Evolutionary conservation across 2,113 vertebrate genomes (phyloP).

Genomic region (Dermatemys mawii): DNA sequence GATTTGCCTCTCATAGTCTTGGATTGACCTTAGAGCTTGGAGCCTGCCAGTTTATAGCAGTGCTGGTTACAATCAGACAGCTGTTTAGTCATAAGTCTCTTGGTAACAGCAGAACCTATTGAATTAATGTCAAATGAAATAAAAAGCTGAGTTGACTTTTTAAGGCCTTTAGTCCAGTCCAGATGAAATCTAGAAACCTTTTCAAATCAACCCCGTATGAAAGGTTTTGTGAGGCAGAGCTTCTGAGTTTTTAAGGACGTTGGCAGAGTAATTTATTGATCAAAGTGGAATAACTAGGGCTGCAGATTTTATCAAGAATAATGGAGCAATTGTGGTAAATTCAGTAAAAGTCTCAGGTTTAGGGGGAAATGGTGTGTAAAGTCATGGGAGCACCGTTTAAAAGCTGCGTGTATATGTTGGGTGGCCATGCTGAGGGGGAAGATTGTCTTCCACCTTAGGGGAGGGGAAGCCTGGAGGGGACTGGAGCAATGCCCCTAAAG

Average conservation of each 20-base stretch:
- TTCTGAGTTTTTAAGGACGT: neutral
- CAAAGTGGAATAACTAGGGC: neutral
- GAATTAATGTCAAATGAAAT: neutral
- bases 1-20: no score
- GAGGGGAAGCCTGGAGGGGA: neutral
- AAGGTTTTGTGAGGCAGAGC: neutral
- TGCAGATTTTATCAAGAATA: neutral
- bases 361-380: neutral
- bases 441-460: neutral
- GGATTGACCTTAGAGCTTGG: neutral
- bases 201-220: neutral
- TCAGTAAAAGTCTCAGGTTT: neutral
- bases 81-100: neutral
- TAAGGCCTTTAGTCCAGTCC: conserved; percentile 1
- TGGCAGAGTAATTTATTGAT: neutral
- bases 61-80: neutral
- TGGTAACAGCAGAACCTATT: neutral
- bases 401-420: neutral
- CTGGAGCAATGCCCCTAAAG: neutral
- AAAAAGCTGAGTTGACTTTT: neutral
- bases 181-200: neutral
- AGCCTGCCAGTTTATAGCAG: neutral
- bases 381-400: neutral
- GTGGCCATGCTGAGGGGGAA: neutral
- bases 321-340: neutral